Evolutionary conservation across 2,113 vertebrate species (phyloP).

Genomic region (Seriola dumerili): DNA sequence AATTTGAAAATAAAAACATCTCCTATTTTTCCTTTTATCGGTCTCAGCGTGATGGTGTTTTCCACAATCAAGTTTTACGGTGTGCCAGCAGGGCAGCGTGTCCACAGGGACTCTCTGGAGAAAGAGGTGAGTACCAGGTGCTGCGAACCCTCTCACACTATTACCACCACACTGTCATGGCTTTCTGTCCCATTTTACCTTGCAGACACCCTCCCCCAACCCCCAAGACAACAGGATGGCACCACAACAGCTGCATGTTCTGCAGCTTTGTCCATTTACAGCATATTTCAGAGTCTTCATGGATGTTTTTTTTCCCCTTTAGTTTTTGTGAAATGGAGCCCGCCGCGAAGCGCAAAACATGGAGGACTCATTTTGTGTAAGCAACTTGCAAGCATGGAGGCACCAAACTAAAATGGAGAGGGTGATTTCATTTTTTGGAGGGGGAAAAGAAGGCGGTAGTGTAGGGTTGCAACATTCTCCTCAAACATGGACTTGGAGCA

Average conservation of each 20-base stretch:
- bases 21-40: slow-evolving; percentile 69
- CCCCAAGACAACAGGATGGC: slow-evolving; percentile 60
- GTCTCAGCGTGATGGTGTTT: slow-evolving; percentile 80
- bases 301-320: slow-evolving; percentile 16
- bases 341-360: slow-evolving; percentile 38
- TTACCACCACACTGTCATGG: slow-evolving; percentile 65
- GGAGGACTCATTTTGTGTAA: slow-evolving; percentile 81
- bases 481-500: slow-evolving; percentile 88
- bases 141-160: slow-evolving; percentile 68
- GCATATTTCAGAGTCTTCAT: slow-evolving; percentile 44
- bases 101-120: slow-evolving; percentile 70
- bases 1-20: slow-evolving; percentile 63
- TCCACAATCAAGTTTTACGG: slow-evolving; percentile 84
- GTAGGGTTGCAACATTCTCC: slow-evolving; percentile 23
- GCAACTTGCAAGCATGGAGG: slow-evolving; percentile 53
- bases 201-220: slow-evolving; percentile 26
- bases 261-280: slow-evolving; percentile 65
- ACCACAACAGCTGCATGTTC: slow-evolving; percentile 72
- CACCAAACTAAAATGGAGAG: slow-evolving; percentile 82
- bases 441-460: slow-evolving; percentile 7
- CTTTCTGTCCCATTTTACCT: slow-evolving; percentile 77
- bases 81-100: slow-evolving; percentile 67
- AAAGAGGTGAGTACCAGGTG: slow-evolving; percentile 82
- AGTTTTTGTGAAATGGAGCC: slow-evolving; percentile 43
- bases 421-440: slow-evolving; percentile 52